Evolutionary conservation across 1,140 invertebrate genomes (phyloP), one percentile per base, ranked within the genome.

Genomic region (Planococcus citri): DNA sequence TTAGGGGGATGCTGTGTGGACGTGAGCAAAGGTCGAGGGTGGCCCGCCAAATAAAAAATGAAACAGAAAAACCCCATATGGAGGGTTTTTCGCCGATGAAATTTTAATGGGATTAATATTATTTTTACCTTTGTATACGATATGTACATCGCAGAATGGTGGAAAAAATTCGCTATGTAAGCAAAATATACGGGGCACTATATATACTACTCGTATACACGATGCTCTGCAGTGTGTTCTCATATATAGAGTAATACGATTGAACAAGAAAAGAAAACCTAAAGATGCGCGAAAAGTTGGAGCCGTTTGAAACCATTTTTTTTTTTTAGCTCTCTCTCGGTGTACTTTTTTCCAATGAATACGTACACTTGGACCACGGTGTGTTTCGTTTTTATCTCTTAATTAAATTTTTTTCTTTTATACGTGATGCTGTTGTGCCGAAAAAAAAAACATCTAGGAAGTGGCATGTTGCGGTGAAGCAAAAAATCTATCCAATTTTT

Each of bases 401-500:
- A 51, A 51, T 51, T 51, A 51, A 51, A 51, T 51, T 51, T 51
- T 33, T 51, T 51, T 51, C 41, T 51, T 51, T 51, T 51, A 51
- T 51, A 51, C 41, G 41, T 51, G 12, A n/a, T 17, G 12, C 3
- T 33, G 29, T 12, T 33, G 29, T 12, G 29, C 29, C 29, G 29
- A 33, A 33, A 33, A n/a, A n/a, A 37, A 51, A 51, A 17, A 51
- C 41, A 14, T 51, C 41, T 17, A 14, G 41, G n/a, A 14, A 20
- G 41, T 51, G 41, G 41, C 10, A n/a, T n/a, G 41, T 51, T 51
- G 41, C 41, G 41, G 41, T 20, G 41, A 9, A 51, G 41, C 41
- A 51, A 51, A 51, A 51, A 51, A 51, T 51, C 41, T 51, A 51
- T 51, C 41, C 41, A 51, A 51, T 51, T 51, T 51, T 51, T 51